Evolutionary conservation across 1,140 invertebrate species (phyloP), one percentile per base, ranked within the genome.

Genomic region (Calephelis virginiensis): DNA sequence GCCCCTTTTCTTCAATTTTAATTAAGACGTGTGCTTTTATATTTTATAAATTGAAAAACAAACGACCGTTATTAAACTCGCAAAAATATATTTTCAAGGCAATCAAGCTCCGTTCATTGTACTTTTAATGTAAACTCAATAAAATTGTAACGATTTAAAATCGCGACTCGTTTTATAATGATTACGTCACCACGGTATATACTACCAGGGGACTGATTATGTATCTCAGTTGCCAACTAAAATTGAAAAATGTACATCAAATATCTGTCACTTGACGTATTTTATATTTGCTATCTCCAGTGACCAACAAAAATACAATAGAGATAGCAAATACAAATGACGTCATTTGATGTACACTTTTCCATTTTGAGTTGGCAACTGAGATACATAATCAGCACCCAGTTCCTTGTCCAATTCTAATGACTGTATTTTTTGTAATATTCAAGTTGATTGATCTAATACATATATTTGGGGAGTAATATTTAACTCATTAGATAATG

Each of bases 51-150:
- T 50, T 50, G 50, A 60, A 63, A 70, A 56, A 66, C 47, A 70
- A 73, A 67, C 68, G 67, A 65, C 67, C 59, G 73, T 71, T 64
- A 74, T 61, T 48, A 45, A 45, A 74, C 74, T 78, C 77, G 70
- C 68, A 61, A 77, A 73, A 67, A 74, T 77, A 72, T 69, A 78
- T 82, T 83, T 65, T 80, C 85, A 88, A 88, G 85, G 85, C 77
- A 69, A 85, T 76, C 80, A 59, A 64, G 74, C 68, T 74, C 69
- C 81, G 85, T 85, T 86, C 85, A 78, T 82, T 85, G 82, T 83
- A 85, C 85, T 66, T 66, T 61, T 56, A 56, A 61, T 61, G 59
- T 40, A 61, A 61, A 37, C 11, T 46, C 56, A 50, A 40, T 43
- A 67, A 67, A 48, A 49, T 40, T 61, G 56, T 59, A 59, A 59